These are phyloP conservation scores for Microdon myrmicae DNA, from an alignment of 2,888 invertebrate species.

Conservation along the genomic window DNA sequence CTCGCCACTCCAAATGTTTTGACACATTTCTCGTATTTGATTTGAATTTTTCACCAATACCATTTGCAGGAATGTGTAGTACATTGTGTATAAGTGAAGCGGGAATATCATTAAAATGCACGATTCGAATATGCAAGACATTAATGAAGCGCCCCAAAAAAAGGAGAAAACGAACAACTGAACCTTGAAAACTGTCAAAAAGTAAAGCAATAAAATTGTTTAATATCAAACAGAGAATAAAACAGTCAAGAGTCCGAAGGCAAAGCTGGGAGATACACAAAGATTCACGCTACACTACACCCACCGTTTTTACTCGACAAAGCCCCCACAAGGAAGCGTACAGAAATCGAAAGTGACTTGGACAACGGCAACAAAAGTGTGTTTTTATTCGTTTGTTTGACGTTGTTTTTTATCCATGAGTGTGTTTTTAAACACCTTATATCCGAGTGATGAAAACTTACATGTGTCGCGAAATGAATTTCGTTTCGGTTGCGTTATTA, in stretches of 20 bases:
- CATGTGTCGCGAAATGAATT: constrained; percentile 19
- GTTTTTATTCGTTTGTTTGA: background rate
- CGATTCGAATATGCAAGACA: background rate
- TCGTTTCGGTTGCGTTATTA: background rate
- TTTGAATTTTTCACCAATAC: constrained; percentile 32
- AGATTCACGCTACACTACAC: constrained; percentile 53
- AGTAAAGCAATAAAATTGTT: constrained; percentile 51
- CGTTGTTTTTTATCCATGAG: background rate
- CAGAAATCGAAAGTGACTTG: constrained; percentile 16
- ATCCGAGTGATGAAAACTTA: too few species aligned
- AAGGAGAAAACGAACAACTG: constrained; percentile 46
- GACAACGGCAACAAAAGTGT: constrained; percentile 9
- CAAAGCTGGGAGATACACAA: constrained; percentile 22
- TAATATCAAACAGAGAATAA: constrained; percentile 53
- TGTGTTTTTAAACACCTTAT: too few species aligned
- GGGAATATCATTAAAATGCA: background rate
- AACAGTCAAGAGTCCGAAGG: constrained; percentile 40
- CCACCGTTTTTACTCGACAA: constrained; percentile 42
- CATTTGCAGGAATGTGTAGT: too few species aligned
- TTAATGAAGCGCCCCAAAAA: too few species aligned
- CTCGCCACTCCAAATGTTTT: constrained; percentile 37
- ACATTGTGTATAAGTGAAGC: too few species aligned
- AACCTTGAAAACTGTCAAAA: constrained; percentile 53
- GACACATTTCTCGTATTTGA: constrained; percentile 46
- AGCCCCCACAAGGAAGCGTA: too few species aligned